These are phyloP conservation scores for Amphiprion ocellaris DNA, from an alignment of 2,113 vertebrate species.

Conservation along the genomic window DNA sequence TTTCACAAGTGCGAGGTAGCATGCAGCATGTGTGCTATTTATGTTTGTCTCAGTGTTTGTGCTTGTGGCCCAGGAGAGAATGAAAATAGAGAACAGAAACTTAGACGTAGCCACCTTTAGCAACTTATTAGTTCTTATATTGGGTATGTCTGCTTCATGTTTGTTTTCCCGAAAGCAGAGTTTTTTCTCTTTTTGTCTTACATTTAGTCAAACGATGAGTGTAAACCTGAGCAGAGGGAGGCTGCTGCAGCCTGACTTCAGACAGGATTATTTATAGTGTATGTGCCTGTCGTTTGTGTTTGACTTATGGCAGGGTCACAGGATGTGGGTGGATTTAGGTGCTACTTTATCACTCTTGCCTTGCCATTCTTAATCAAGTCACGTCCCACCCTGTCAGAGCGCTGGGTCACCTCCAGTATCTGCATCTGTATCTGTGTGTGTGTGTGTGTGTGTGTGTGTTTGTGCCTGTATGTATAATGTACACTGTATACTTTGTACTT, in stretches of 20 bases:
- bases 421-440: slow-evolving; percentile 70
- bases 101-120: slow-evolving; percentile 42
- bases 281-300: slow-evolving; percentile 70
- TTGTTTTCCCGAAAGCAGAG: slow-evolving; percentile 55
- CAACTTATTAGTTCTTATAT: slow-evolving; percentile 45
- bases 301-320: slow-evolving; percentile 81
- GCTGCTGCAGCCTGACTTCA: slow-evolving; percentile 48
- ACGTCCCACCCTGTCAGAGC: slow-evolving; percentile 71
- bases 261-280: slow-evolving; percentile 76
- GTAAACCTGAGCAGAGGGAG: slow-evolving; percentile 52
- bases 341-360: slow-evolving; percentile 80
- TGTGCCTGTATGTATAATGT: slow-evolving; percentile 34
- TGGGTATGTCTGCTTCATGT: slow-evolving; percentile 35
- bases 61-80: slow-evolving; percentile 22
- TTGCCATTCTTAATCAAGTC: slow-evolving; percentile 78
- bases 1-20: slow-evolving; percentile 43
- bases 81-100: slow-evolving; percentile 32
- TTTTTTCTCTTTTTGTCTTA: slow-evolving; percentile 53
- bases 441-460: slow-evolving; percentile 34
- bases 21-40: slow-evolving; percentile 44
- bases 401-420: slow-evolving; percentile 81
- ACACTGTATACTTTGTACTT: slow-evolving; percentile 40
- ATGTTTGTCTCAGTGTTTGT: slow-evolving; percentile 16
- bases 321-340: slow-evolving; percentile 78
- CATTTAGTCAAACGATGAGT: slow-evolving; percentile 50